Conservation (phyloP, 1,140 invertebrate genomes). For the Ostrea denselamellosa region DNA sequence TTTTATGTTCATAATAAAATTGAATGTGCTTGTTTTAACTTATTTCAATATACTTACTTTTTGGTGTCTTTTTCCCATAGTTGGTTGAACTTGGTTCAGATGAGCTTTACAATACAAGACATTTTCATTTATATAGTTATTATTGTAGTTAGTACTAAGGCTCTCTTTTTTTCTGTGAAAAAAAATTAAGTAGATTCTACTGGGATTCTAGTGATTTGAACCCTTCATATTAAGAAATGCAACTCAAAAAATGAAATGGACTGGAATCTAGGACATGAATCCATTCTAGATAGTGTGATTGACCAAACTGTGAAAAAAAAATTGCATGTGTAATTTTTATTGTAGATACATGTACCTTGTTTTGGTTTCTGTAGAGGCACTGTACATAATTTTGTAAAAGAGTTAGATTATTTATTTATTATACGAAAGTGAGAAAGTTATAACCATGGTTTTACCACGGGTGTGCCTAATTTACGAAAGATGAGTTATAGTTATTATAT, state of each 20-base stretch:
- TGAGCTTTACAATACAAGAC: slow-evolving; percentile 23
- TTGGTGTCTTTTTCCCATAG: slow-evolving; percentile 10
- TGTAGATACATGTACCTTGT: slow-evolving; percentile 13
- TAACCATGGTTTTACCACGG: slow-evolving; percentile 26
- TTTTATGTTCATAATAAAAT: slow-evolving; percentile 29
- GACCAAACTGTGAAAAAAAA: neutral
- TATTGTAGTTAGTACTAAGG: neutral
- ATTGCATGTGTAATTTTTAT: slow-evolving; percentile 35
- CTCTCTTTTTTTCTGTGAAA: neutral
- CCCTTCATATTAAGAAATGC: neutral
- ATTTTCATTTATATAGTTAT: neutral
- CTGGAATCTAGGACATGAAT: neutral
- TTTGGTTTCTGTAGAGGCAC: slow-evolving; percentile 30
- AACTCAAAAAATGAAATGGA: neutral
- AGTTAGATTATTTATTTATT: slow-evolving; percentile 32
- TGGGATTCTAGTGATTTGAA: neutral
- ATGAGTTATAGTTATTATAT: slow-evolving; percentile 4
- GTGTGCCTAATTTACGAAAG: slow-evolving; percentile 14
- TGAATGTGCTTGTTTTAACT: neutral
- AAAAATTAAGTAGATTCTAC: neutral
- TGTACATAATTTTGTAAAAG: slow-evolving; percentile 22
- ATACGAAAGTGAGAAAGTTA: slow-evolving; percentile 13
- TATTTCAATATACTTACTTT: slow-evolving; percentile 17
- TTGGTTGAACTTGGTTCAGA: neutral
- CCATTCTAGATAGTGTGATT: neutral